These are phyloP conservation scores for Arctocebus calabarensis DNA, from an alignment of 2,797 vertebrate genomes.

Conservation along the genomic window DNA sequence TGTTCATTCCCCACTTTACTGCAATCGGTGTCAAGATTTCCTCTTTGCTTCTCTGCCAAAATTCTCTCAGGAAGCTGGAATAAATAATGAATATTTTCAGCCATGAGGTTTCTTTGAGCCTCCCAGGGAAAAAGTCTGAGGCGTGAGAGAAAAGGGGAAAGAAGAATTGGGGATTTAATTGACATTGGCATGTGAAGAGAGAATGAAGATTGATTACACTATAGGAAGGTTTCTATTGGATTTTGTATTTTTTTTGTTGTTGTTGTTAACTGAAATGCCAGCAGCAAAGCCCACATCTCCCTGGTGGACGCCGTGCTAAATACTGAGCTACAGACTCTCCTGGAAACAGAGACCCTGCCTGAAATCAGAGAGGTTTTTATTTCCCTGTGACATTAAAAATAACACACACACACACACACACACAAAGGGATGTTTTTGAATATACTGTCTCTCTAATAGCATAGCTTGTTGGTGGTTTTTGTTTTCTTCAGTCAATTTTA, in stretches of 20 bases:
- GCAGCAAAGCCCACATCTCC: neutral
- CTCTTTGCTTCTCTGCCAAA: neutral
- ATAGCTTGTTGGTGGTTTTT: neutral
- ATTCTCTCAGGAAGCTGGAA: conserved; percentile 31
- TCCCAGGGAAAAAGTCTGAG: conserved; percentile 40
- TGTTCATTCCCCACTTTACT: neutral
- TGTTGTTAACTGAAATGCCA: conserved; percentile 22
- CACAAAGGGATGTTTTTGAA: neutral
- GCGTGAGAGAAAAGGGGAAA: neutral
- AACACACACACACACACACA: too few species aligned
- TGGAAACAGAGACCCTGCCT: neutral
- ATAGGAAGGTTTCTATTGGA: conserved; percentile 35
- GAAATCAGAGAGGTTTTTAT: neutral
- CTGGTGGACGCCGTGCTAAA: neutral
- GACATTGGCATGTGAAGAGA: conserved; percentile 50
- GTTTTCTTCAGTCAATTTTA: conserved; percentile 6
- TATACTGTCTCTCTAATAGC: neutral
- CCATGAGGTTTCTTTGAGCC: conserved; percentile 33
- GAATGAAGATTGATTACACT: conserved; percentile 69
- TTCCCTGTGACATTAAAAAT: neutral
- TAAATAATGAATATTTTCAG: conserved; percentile 63
- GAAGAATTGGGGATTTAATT: conserved; percentile 15
- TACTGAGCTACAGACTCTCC: neutral
- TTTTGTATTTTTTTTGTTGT: conserved; percentile 72
- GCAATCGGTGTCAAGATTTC: neutral